A percentile compares a stretch with the other conserved stretches of the same genome.
These are phyloP conservation scores for Eumaeus atala DNA, from an alignment of 1,140 invertebrate species.

Conservation along the genomic window DNA sequence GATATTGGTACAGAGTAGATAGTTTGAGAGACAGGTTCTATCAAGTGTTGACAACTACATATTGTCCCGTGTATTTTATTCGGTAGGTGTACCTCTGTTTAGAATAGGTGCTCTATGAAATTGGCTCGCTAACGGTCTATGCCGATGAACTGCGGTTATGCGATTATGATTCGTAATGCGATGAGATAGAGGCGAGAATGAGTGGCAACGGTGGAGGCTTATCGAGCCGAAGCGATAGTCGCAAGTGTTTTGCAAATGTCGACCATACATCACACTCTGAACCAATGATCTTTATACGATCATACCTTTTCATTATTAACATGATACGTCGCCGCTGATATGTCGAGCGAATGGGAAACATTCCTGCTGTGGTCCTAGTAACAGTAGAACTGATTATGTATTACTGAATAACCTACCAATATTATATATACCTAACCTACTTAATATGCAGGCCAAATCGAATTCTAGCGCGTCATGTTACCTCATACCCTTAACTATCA, in stretches of 20 bases:
- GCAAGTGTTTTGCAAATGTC: slow-evolving; percentile 27
- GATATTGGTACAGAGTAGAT: slow-evolving; percentile 35
- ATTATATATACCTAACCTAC: too few species aligned
- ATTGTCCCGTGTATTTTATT: slow-evolving; percentile 60
- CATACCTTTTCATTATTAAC: too few species aligned
- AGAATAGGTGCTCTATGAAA: slow-evolving; percentile 49
- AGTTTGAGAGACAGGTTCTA: slow-evolving; percentile 70
- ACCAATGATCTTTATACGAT: background rate
- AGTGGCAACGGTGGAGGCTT: background rate
- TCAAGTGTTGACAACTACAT: slow-evolving; percentile 68
- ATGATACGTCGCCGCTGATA: too few species aligned
- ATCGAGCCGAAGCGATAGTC: slow-evolving; percentile 22
- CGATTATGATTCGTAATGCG: slow-evolving; percentile 14
- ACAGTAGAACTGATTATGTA: too few species aligned
- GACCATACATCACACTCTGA: slow-evolving; percentile 25
- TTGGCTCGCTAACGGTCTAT: slow-evolving; percentile 31
- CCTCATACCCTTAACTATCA: too few species aligned
- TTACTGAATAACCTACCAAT: too few species aligned
- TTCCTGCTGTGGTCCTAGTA: too few species aligned
- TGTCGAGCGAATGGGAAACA: too few species aligned
- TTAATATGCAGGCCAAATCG: too few species aligned
- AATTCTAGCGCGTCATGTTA: too few species aligned
- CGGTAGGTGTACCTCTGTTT: slow-evolving; percentile 56
- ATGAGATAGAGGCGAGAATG: slow-evolving; percentile 12
- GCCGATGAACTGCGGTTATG: slow-evolving; percentile 10